Evolutionary conservation across 2,113 vertebrate genomes (phyloP).

Genomic region (Setophaga coronata): DNA sequence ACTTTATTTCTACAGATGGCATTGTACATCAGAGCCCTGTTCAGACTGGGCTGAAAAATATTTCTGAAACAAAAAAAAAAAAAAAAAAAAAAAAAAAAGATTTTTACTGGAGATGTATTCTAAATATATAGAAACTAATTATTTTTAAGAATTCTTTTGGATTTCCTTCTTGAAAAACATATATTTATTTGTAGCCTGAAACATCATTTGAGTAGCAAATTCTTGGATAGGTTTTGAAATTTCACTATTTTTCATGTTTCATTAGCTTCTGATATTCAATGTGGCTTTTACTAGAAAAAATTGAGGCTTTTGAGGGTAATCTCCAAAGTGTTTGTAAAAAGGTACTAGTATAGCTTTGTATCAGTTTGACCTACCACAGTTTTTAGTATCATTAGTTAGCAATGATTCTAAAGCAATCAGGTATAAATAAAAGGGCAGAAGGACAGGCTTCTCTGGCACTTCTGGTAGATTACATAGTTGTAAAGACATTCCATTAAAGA

Average conservation of each 20-base stretch:
- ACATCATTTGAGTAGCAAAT: background rate
- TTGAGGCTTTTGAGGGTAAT: background rate
- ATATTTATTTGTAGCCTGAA: background rate
- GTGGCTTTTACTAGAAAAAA: background rate
- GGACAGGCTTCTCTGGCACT: background rate
- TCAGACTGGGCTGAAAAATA: background rate
- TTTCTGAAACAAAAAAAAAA: background rate
- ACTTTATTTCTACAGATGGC: background rate
- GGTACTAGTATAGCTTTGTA: background rate
- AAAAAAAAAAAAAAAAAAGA: background rate
- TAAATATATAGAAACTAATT: background rate
- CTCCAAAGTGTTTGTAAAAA: background rate
- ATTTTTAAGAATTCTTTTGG: background rate
- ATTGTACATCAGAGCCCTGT: background rate
- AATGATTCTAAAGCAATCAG: conserved; percentile 30
- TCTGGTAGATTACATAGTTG: background rate
- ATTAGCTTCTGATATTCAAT: background rate
- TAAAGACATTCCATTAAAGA: conserved; percentile 46
- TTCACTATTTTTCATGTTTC: background rate
- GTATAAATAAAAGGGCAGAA: conserved; percentile 40
- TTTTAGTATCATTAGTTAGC: conserved; percentile 1
- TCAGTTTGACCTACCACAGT: conserved; percentile 12
- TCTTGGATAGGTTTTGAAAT: background rate
- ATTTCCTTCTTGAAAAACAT: background rate
- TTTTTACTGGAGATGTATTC: background rate